A percentile compares a stretch with the other conserved stretches of the same genome.
Conservation (phyloP, 2,888 invertebrate species). For the Rhagophthalmus giganteus region DNA sequence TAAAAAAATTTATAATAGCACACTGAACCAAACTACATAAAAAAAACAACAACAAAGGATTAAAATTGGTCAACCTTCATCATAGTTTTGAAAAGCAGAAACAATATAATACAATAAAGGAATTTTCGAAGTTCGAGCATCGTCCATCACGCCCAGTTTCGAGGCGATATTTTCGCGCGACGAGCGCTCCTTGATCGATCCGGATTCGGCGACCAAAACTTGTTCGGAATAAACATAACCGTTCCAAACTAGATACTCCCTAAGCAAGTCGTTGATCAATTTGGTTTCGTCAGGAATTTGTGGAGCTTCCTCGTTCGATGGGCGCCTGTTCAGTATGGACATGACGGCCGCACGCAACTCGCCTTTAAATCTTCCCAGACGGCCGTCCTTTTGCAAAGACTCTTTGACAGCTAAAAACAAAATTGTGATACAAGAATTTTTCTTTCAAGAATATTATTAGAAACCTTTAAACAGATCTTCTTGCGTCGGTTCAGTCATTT, state of each 20-base stretch:
- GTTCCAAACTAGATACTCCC: slow-evolving; percentile 72
- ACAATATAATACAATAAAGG: slow-evolving; percentile 53
- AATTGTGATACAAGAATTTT: not conserved
- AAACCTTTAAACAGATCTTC: not conserved
- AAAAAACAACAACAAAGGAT: too few relatives aligned
- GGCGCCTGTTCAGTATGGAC: slow-evolving; percentile 49
- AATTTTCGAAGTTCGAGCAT: slow-evolving; percentile 50
- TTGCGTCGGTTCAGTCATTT: not conserved
- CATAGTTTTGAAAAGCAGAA: slow-evolving; percentile 49
- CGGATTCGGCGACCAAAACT: slow-evolving; percentile 51
- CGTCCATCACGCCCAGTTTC: slow-evolving; percentile 53
- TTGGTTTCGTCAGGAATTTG: slow-evolving; percentile 53
- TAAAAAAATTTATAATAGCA: not conserved
- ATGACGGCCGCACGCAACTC: slow-evolving; percentile 54
- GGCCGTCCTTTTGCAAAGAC: slow-evolving; percentile 50
- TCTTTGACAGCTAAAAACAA: slow-evolving; percentile 49
- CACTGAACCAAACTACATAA: not conserved
- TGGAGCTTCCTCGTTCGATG: slow-evolving; percentile 37
- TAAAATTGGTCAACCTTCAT: slow-evolving; percentile 10
- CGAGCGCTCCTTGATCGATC: slow-evolving; percentile 45
- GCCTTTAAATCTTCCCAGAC: slow-evolving; percentile 51
- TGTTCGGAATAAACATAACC: slow-evolving; percentile 67
- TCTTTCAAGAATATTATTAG: not conserved
- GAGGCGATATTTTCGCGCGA: slow-evolving; percentile 48
- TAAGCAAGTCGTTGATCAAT: slow-evolving; percentile 66